Conservation (phyloP, 2,888 invertebrate genomes). For the Euplagia quadripunctaria region DNA sequence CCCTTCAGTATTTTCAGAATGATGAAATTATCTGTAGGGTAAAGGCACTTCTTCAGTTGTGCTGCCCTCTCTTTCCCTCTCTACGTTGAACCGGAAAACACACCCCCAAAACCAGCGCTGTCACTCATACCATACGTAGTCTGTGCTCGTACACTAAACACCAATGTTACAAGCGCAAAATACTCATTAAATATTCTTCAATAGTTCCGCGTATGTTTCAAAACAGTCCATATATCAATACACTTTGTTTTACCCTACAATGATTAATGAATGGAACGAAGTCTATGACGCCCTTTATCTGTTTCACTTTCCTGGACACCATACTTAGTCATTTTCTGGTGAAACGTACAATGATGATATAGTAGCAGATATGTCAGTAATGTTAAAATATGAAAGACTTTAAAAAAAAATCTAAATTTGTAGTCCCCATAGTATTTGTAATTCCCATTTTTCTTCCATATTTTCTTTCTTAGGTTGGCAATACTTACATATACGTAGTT, state of each 20-base stretch:
- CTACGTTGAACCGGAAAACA: background rate
- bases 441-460: background rate
- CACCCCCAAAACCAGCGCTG: background rate
- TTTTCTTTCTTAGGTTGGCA: background rate
- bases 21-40: background rate
- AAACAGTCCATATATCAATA: slow-evolving; percentile 39
- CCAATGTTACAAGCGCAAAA: background rate
- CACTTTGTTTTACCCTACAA: slow-evolving; percentile 33
- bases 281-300: slow-evolving; percentile 49
- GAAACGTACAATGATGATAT: background rate
- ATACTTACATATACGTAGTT: too few relatives aligned
- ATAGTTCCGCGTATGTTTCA: slow-evolving; percentile 38
- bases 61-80: background rate
- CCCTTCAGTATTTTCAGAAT: background rate
- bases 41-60: background rate
- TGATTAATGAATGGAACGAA: slow-evolving; percentile 50
- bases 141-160: too few relatives aligned
- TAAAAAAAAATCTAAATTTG: too few relatives aligned
- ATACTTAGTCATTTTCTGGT: slow-evolving; percentile 12
- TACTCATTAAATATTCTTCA: slow-evolving; percentile 37
- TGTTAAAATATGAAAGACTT: too few relatives aligned
- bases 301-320: slow-evolving; percentile 38
- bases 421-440: too few relatives aligned
- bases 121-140: background rate
- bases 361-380: background rate